A percentile compares a stretch with the other conserved stretches of the same genome.
phyloP scores from a whole-genome alignment of 2,888 invertebrate species.

The Andrena bucephala region DNA sequence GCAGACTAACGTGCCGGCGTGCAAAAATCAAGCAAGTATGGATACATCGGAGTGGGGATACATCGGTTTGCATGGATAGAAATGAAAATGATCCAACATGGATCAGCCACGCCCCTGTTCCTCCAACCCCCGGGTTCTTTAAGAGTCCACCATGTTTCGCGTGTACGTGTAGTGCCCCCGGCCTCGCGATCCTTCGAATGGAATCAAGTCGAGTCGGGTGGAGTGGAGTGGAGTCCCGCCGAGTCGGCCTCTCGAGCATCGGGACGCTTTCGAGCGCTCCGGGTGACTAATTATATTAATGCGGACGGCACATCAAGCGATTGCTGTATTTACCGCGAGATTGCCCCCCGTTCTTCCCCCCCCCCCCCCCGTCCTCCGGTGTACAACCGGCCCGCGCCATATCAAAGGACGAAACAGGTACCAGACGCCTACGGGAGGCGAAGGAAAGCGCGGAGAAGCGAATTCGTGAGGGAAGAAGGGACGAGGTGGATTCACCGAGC shows the following conservation, averaged over 20 bases:
- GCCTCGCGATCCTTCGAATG: constrained; percentile 30
- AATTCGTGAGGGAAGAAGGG: constrained; percentile 23
- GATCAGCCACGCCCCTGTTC: constrained; percentile 63
- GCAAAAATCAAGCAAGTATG: constrained; percentile 25
- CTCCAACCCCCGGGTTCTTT: constrained; percentile 61
- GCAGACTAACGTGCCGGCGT: constrained; percentile 4
- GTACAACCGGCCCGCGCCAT: constrained; percentile 70
- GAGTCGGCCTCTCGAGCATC: constrained; percentile 46
- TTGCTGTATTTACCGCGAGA: constrained; percentile 84
- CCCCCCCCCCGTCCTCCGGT: constrained; percentile 40
- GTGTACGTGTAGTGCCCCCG: constrained; percentile 49
- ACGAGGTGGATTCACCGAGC: constrained; percentile 44
- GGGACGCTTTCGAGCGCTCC: constrained; percentile 75
- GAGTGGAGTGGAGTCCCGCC: constrained; percentile 4
- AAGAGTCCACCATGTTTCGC: constrained; percentile 49
- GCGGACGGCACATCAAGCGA: constrained; percentile 83
- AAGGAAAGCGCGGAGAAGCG: constrained; percentile 42
- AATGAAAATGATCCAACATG: constrained; percentile 75
- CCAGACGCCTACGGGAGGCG: constrained; percentile 53
- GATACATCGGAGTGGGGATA: constrained; percentile 4
- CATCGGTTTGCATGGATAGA: constrained; percentile 72
- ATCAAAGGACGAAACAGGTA: constrained; percentile 73
- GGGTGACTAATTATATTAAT: constrained; percentile 85
- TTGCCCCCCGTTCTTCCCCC: constrained; percentile 70
- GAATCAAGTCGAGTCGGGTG: constrained; percentile 25